These are phyloP conservation scores for Arizona elegans DNA, from an alignment of 2,113 vertebrate species.

Conservation along the genomic window DNA sequence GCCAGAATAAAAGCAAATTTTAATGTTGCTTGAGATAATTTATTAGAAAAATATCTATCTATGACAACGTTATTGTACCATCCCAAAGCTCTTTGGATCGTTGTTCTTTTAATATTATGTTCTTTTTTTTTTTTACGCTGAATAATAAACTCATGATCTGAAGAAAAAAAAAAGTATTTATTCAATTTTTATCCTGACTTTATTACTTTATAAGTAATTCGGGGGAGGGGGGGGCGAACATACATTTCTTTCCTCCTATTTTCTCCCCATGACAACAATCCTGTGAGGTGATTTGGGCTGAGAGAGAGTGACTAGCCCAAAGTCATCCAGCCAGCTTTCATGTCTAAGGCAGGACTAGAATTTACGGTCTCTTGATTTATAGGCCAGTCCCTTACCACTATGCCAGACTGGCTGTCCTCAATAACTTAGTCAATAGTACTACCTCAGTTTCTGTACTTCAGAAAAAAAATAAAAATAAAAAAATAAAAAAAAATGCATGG, in stretches of 20 bases:
- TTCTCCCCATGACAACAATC: not conserved
- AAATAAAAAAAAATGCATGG: not conserved
- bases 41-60: not conserved
- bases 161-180: not conserved
- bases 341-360: not conserved
- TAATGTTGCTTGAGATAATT: not conserved
- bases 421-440: not conserved
- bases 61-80: not conserved
- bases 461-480: not conserved
- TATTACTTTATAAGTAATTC: not conserved
- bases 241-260: not conserved
- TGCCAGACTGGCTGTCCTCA: not conserved
- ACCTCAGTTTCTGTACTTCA: not conserved
- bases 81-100: not conserved
- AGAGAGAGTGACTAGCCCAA: not conserved
- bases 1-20: not conserved
- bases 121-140: not conserved
- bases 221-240: not conserved
- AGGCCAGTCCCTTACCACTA: not conserved
- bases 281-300: not conserved
- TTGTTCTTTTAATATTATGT: not conserved
- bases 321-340: not conserved
- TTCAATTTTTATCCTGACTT: not conserved
- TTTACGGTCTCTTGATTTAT: not conserved
- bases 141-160: not conserved